Percentiles rank a stretch among this genome's conserved stretches.
phyloP scores from a whole-genome alignment of 2,888 invertebrate species.

The Gryllus longicercus region DNA sequence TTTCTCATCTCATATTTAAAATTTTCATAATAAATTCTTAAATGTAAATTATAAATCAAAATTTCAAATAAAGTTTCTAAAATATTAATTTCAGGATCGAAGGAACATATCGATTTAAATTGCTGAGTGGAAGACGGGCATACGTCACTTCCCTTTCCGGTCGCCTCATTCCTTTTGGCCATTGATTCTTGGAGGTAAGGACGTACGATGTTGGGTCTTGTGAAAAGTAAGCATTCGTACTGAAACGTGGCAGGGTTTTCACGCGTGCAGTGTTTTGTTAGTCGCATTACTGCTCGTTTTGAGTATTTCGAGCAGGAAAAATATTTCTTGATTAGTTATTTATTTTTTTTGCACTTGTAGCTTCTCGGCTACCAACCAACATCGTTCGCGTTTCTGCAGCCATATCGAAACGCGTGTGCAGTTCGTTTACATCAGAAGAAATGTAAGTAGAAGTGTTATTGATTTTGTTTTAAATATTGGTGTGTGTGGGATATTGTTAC shows the following conservation, averaged over 20 bases:
- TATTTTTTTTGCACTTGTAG: background rate
- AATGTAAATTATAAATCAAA: too few species aligned
- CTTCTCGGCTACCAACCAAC: background rate
- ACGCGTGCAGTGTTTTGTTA: too few species aligned
- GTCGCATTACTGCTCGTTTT: too few species aligned
- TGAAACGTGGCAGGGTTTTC: background rate
- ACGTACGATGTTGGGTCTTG: background rate
- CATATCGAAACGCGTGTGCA: background rate
- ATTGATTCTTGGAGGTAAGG: conserved; percentile 17
- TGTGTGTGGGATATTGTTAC: too few species aligned
- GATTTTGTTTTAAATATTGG: background rate
- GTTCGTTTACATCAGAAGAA: background rate
- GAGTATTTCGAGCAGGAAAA: too few species aligned
- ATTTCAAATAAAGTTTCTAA: too few species aligned
- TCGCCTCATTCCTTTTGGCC: background rate
- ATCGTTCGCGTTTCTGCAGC: background rate
- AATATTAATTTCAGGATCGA: too few species aligned
- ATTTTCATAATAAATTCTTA: too few species aligned
- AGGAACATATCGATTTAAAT: too few species aligned
- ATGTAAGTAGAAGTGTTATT: background rate
- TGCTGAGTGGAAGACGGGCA: background rate
- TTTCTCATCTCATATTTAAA: too few species aligned
- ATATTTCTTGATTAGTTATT: too few species aligned
- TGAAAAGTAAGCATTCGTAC: background rate
- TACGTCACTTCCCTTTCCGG: background rate